Percentiles rank a stretch among this genome's conserved stretches.
Evolutionary conservation across 2,797 vertebrate genomes (phyloP).

Genomic region (Semaprochilodus insignis): DNA sequence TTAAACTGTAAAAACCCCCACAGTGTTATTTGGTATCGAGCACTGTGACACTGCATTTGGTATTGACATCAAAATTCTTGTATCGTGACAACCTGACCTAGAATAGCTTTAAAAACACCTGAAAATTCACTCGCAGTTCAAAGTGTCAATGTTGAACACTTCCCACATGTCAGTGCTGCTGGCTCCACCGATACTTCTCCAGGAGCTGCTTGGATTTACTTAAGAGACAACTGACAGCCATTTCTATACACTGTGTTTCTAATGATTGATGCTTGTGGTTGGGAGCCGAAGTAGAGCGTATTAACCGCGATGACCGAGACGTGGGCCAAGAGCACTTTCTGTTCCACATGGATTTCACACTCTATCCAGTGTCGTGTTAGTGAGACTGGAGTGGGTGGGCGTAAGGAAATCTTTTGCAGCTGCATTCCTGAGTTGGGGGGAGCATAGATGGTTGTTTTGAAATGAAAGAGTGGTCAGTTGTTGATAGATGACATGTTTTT

Average conservation of each 20-base stretch:
- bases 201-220: constrained; percentile 1
- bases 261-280: background rate
- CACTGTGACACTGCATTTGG: too few species aligned
- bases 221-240: background rate
- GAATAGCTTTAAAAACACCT: background rate
- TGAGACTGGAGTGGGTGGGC: background rate
- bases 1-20: too few species aligned
- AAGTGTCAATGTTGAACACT: background rate
- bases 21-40: too few species aligned
- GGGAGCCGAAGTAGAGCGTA: background rate
- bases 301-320: background rate
- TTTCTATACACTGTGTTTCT: background rate
- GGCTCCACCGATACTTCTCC: background rate
- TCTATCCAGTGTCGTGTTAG: background rate
- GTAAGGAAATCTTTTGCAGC: constrained; percentile 21
- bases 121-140: background rate
- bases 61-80: too few species aligned
- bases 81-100: too few species aligned
- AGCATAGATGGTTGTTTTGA: constrained; percentile 10
- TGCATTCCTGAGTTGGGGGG: constrained; percentile 31
- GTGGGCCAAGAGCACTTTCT: background rate
- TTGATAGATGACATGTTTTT: constrained; percentile 27
- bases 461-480: constrained; percentile 30
- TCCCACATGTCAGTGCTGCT: too few species aligned
- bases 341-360: background rate